Conservation (phyloP, 2,113 vertebrate species). For the Gnathochromis pfefferi region DNA sequence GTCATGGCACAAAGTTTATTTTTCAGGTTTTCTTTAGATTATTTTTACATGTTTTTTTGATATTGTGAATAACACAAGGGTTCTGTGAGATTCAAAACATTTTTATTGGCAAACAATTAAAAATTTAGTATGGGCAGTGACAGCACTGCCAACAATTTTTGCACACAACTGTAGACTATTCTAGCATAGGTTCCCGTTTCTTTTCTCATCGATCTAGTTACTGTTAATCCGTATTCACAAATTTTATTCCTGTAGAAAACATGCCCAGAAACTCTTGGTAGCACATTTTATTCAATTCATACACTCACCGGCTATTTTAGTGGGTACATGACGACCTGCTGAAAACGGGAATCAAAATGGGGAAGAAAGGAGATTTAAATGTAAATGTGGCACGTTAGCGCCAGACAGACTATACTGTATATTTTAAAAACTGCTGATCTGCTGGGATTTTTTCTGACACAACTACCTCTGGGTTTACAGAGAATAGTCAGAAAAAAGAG, state of each 20-base stretch:
- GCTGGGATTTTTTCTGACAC: not conserved
- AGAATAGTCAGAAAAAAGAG: not conserved
- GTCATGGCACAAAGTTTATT: not conserved
- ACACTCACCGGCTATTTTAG: not conserved
- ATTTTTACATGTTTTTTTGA: not conserved
- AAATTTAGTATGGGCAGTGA: not conserved
- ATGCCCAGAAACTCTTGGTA: not conserved
- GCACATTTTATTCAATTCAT: not conserved
- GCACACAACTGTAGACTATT: not conserved
- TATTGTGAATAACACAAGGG: not conserved
- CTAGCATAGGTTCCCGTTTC: accelerated
- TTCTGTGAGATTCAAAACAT: not conserved
- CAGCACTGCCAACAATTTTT: not conserved
- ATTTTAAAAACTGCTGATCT: not conserved
- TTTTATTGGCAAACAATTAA: not conserved
- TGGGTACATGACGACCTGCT: not conserved
- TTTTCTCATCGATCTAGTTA: not conserved
- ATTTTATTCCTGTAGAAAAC: not conserved
- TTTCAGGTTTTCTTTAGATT: not conserved
- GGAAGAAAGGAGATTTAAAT: not conserved
- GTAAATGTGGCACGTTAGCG: not conserved
- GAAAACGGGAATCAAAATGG: not conserved
- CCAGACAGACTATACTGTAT: not conserved
- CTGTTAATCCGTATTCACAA: not conserved
- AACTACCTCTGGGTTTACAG: not conserved